Evolutionary conservation across 2,797 vertebrate genomes (phyloP).

Genomic region (Lycodopsis pacificus): DNA sequence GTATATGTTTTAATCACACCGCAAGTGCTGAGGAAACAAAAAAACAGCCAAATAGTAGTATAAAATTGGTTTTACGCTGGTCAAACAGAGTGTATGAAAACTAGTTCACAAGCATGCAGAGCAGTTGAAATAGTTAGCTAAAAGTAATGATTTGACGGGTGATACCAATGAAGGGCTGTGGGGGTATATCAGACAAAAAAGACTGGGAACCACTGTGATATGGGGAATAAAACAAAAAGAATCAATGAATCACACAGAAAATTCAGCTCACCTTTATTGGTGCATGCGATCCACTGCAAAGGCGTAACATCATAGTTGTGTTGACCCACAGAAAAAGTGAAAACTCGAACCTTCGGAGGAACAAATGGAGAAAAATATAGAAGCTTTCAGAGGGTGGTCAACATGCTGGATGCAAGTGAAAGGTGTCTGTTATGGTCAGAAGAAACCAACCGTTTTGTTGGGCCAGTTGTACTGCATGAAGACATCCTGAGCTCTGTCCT

Average conservation of each 20-base stretch:
- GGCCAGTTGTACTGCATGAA: slow-evolving; percentile 99
- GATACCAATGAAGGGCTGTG: not conserved
- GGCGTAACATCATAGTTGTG: slow-evolving; percentile 99
- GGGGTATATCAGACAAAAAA: not conserved
- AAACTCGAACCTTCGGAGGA: slow-evolving; percentile 91
- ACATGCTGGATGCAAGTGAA: not conserved
- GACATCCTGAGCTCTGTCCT: slow-evolving; percentile 97
- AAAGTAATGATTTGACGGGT: not conserved
- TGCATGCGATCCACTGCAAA: slow-evolving; percentile 98
- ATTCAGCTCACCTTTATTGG: slow-evolving; percentile 93
- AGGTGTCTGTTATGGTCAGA: not conserved
- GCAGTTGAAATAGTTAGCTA: not conserved
- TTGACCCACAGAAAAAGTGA: slow-evolving; percentile 98
- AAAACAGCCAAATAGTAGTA: not conserved
- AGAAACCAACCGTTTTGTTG: slow-evolving; percentile 92
- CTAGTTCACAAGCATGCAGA: not conserved
- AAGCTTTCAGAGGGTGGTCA: not conserved
- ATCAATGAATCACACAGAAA: not conserved
- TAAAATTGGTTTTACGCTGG: not conserved
- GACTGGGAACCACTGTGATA: not conserved
- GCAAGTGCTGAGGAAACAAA: not conserved
- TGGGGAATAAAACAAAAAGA: not conserved
- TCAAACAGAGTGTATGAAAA: not conserved
- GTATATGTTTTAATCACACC: not conserved
- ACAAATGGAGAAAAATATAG: slow-evolving; percentile 2